Conservation (phyloP, 2,888 invertebrate genomes). For the Pristionchus arcanus region DNA sequence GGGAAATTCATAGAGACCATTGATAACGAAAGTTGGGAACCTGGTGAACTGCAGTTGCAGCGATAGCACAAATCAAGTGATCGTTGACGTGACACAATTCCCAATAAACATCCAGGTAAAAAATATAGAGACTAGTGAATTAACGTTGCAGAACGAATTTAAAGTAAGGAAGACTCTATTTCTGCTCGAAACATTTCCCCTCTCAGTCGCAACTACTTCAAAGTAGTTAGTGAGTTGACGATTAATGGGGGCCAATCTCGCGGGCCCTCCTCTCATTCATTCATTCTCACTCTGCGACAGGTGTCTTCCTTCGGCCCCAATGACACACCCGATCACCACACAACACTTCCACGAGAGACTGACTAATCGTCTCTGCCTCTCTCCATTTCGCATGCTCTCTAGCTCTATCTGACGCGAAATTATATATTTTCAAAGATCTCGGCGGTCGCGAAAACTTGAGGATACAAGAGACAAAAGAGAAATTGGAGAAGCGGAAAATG, state of each 20-base stretch:
- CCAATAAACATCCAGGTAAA: no score
- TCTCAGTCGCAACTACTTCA: not conserved
- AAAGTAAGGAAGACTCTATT: not conserved
- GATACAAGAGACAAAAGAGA: not conserved
- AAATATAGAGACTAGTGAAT: no score
- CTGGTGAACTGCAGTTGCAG: not conserved
- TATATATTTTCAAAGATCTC: not conserved
- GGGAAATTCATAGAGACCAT: no score
- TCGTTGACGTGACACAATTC: no score
- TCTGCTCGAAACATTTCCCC: not conserved
- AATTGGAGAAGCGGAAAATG: not conserved
- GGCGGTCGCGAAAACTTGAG: not conserved
- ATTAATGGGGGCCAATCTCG: slow-evolving; percentile 33
- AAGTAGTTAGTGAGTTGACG: slow-evolving; percentile 20
- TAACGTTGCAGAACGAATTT: no score
- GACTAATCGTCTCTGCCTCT: not conserved
- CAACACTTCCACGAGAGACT: not conserved
- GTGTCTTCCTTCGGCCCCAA: not conserved
- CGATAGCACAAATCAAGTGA: no score
- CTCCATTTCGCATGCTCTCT: not conserved
- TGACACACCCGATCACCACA: slow-evolving; percentile 1
- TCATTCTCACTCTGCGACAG: not conserved
- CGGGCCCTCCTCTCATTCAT: not conserved
- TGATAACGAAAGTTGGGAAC: no score
- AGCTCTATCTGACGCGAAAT: not conserved